Conservation (phyloP, 2,888 invertebrate species). For the Leucophora obtusa region DNA sequence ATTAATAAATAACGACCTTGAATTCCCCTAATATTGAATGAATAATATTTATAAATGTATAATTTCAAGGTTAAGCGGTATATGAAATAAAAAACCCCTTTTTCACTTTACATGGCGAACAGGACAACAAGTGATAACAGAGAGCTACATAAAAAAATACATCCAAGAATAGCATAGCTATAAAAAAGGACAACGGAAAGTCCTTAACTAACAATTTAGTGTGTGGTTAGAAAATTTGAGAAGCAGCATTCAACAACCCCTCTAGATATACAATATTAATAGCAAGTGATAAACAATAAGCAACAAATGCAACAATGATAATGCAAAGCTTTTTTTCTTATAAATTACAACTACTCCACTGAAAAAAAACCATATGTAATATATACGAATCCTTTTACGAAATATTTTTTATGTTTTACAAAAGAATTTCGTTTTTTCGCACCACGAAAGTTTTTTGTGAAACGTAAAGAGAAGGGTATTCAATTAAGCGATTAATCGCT, state of each 20-base stretch:
- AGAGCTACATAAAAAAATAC: neutral
- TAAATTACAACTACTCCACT: too few species aligned
- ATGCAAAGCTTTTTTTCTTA: too few species aligned
- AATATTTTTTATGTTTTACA: too few species aligned
- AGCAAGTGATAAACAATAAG: neutral
- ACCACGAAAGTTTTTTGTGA: too few species aligned
- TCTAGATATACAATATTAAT: neutral
- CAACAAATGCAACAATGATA: constrained; percentile 18
- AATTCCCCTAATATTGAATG: constrained; percentile 34
- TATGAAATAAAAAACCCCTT: constrained; percentile 32
- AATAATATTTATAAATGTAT: constrained; percentile 34
- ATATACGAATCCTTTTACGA: too few species aligned
- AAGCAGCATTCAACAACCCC: neutral
- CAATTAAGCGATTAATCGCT: too few species aligned
- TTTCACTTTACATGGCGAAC: neutral
- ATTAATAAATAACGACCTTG: constrained; percentile 36
- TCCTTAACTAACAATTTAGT: neutral
- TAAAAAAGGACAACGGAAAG: neutral
- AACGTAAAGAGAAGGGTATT: too few species aligned
- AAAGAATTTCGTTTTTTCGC: too few species aligned
- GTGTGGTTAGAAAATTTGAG: neutral
- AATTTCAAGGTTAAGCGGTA: constrained; percentile 49
- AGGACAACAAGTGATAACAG: constrained; percentile 9
- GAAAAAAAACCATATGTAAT: too few species aligned
- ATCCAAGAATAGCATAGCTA: neutral